Conservation (phyloP, 2,888 invertebrate species). For the Limenitis arthemis region DNA sequence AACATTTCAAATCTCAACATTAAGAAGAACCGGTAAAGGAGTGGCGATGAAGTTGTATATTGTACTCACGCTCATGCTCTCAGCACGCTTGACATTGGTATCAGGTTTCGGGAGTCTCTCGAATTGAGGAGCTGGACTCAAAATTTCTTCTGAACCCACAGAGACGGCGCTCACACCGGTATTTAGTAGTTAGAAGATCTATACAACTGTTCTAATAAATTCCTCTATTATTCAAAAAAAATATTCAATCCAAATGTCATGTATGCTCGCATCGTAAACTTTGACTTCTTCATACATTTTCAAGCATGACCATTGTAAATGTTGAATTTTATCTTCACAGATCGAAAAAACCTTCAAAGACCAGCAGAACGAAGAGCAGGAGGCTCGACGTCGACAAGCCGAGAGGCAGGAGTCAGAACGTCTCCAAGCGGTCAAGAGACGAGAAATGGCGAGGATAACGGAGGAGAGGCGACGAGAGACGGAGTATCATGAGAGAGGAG, state of each 20-base stretch:
- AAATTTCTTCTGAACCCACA: constrained; percentile 42
- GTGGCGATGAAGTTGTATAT: background rate
- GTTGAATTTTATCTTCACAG: constrained; percentile 35
- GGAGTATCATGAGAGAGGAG: constrained; percentile 26
- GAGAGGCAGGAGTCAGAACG: constrained; percentile 88
- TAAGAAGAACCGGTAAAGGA: background rate
- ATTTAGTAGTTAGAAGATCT: too few species aligned
- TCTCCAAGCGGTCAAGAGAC: constrained; percentile 85
- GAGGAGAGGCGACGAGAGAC: constrained; percentile 83
- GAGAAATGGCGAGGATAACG: constrained; percentile 93
- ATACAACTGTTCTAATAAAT: too few species aligned
- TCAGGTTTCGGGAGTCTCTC: constrained; percentile 76
- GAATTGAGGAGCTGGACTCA: constrained; percentile 62
- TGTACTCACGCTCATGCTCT: constrained; percentile 86
- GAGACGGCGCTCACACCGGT: background rate
- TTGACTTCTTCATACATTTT: too few species aligned
- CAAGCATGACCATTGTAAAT: background rate
- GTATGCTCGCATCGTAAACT: too few species aligned
- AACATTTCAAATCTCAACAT: background rate
- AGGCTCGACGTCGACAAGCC: constrained; percentile 82
- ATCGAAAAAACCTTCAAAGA: constrained; percentile 90
- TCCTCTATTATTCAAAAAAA: too few species aligned
- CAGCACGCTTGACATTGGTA: constrained; percentile 82
- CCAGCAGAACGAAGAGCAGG: constrained; percentile 84
- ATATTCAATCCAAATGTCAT: too few species aligned